Percentiles rank a stretch among this genome's conserved stretches.
phyloP scores from a whole-genome alignment of 2,888 invertebrate species.

The Brenthis ino region DNA sequence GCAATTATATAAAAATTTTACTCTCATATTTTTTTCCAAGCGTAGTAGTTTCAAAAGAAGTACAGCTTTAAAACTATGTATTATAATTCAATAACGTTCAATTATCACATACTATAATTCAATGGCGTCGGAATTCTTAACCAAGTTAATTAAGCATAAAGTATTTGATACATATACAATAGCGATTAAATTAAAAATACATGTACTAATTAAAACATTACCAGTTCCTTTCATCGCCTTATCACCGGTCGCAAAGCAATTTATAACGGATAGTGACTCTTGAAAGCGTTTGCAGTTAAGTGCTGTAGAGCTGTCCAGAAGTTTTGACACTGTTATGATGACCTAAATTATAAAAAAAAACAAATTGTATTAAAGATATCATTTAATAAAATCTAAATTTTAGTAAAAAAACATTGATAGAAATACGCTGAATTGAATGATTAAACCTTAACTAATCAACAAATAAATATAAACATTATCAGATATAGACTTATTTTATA shows the following conservation, averaged over 20 bases:
- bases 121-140: background rate
- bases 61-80: too few relatives aligned
- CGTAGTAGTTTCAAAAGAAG: too few relatives aligned
- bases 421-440: too few relatives aligned
- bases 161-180: background rate
- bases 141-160: too few relatives aligned
- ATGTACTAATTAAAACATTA: constrained; percentile 44
- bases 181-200: background rate
- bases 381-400: too few relatives aligned
- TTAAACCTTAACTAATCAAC: too few relatives aligned
- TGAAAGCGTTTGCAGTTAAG: constrained; percentile 97
- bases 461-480: too few relatives aligned
- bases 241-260: constrained; percentile 95
- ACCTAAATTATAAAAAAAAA: constrained; percentile 78
- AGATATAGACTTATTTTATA: too few relatives aligned
- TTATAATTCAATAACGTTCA: too few relatives aligned
- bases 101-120: background rate
- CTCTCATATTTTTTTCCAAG: too few relatives aligned
- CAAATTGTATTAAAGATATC: background rate
- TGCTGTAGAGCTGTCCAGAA: constrained; percentile 94
- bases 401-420: too few relatives aligned
- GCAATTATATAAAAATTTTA: too few relatives aligned
- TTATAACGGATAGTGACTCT: constrained; percentile 95
- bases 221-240: constrained; percentile 97
- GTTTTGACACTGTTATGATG: constrained; percentile 96